phyloP scores from a whole-genome alignment of 2,888 invertebrate species.

The Antitype chi region DNA sequence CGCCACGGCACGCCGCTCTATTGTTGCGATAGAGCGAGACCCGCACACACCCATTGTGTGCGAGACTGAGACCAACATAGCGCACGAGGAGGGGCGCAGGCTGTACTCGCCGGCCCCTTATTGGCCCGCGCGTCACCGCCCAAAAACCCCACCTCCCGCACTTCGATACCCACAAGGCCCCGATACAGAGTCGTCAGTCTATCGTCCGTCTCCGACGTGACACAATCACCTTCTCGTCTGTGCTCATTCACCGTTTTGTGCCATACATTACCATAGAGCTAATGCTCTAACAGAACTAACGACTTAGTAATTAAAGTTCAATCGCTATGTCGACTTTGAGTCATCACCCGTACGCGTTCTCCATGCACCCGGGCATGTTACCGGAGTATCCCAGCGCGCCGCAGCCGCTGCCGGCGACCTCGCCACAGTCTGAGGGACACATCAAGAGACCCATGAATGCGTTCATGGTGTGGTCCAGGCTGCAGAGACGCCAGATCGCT shows the following conservation, averaged over 20 bases:
- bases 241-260: constrained; percentile 85
- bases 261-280: constrained; percentile 81
- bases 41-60: constrained; percentile 66
- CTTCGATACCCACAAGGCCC: constrained; percentile 78
- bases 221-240: constrained; percentile 82
- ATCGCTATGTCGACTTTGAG: constrained; percentile 87
- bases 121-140: constrained; percentile 82
- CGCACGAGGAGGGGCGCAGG: constrained; percentile 84
- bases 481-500: constrained; percentile 97
- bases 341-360: constrained; percentile 90
- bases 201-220: constrained; percentile 87
- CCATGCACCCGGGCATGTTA: constrained; percentile 88
- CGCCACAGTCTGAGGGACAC: constrained; percentile 92
- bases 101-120: constrained; percentile 75
- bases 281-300: constrained; percentile 80
- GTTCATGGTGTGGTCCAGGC: constrained; percentile 99
- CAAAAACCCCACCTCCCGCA: constrained; percentile 83
- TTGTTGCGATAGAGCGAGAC: constrained; percentile 76
- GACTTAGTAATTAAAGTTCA: constrained; percentile 69
- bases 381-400: constrained; percentile 85
- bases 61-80: constrained; percentile 72
- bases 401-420: constrained; percentile 86
- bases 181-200: constrained; percentile 83
- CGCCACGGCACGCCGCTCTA: constrained; percentile 77
- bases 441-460: constrained; percentile 99